Evolutionary conservation across 2,113 vertebrate genomes (phyloP), one percentile per base, ranked within the genome.

Genomic region (Bettongia penicillata): DNA sequence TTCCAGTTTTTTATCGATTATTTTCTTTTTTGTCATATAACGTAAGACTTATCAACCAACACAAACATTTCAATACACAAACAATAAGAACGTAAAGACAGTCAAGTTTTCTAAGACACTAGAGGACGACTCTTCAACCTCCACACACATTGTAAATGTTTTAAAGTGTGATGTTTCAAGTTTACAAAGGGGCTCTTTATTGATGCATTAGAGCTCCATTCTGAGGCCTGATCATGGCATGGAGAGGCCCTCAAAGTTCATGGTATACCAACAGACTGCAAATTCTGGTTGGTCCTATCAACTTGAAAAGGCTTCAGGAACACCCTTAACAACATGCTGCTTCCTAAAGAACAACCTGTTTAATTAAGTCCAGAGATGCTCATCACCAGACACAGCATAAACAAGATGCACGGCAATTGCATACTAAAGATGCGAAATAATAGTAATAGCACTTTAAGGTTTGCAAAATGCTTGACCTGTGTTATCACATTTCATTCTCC

Each of bases 401-500:
- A 52, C 10, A 68, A 5, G 12, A 37, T 68, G 61, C 61, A 37
- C 1, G 12, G 12, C 1, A 3, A 37, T 16, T 37, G 61, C 31
- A 25, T 55, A 22, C 25, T 55, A 55, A 55, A 26, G 53, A 25
- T 55, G 25, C 25, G 26, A 55, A 52, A 24, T 25, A 24, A 25
- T 25, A 53, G 25, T 53, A 31, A 61, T 31, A 28, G 23, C 28
- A 61, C 26, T 53, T 61, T 11, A 61, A 61, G 55, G 9, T 11
- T 93, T 26, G 90, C 12, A 91, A 51, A 3, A 24, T 51, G 93
- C 9, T 68, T 77, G 28, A 28, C 9, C 28, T 47, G 2, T 19
- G 90, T 49, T 50, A 47, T 25, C 93, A 93, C 50, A 89, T 68
- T 91, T 92, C 28, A 96, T 95, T 89, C 47, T 37, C 23, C 23